These are phyloP conservation scores for Crioceris asparagi DNA, from an alignment of 2,888 invertebrate genomes.

Conservation along the genomic window DNA sequence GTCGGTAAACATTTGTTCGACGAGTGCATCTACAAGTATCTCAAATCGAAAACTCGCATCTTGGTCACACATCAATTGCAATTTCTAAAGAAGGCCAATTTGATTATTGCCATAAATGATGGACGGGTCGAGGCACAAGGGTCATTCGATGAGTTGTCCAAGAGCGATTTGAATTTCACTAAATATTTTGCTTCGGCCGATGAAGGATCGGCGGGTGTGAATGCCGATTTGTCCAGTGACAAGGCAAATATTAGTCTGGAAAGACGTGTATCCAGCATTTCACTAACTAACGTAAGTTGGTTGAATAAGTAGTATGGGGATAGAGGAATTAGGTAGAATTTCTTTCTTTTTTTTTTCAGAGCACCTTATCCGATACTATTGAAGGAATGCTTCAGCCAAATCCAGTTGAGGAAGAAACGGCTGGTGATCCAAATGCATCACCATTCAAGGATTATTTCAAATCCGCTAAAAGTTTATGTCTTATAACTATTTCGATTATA, in stretches of 20 bases:
- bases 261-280: too few relatives aligned
- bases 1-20: conserved; percentile 67
- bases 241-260: too few relatives aligned
- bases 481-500: conserved; percentile 17
- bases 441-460: conserved; percentile 28
- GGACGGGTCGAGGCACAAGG: conserved; percentile 52
- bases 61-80: conserved; percentile 65
- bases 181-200: too few relatives aligned
- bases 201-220: neutral
- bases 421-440: conserved; percentile 12
- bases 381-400: neutral
- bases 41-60: conserved; percentile 49
- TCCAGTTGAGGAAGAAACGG: conserved; percentile 18
- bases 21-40: conserved; percentile 51
- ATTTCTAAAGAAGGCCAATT: conserved; percentile 45
- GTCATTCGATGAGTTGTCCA: conserved; percentile 46
- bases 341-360: conserved; percentile 8
- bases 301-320: too few relatives aligned
- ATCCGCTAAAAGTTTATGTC: conserved; percentile 22
- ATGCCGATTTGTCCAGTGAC: too few relatives aligned
- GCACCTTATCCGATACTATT: conserved; percentile 3
- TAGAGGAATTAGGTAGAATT: too few relatives aligned
- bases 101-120: conserved; percentile 44
- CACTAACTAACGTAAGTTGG: too few relatives aligned
- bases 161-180: conserved; percentile 31